Conservation (phyloP, 1,140 invertebrate species). For the Bombus waltoni region DNA sequence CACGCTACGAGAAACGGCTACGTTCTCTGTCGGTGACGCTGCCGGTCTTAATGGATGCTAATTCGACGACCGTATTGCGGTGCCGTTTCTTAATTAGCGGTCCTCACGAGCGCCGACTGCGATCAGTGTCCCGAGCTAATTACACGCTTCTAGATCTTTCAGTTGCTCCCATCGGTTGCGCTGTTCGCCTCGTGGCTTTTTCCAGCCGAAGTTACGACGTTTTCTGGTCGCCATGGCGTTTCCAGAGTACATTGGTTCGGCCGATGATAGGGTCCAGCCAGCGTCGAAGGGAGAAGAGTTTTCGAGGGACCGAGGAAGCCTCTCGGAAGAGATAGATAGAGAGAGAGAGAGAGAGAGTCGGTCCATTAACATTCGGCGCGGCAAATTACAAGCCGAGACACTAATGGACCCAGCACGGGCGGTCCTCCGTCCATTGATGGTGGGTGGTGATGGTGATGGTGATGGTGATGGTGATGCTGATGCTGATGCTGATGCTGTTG, state of each 20-base stretch:
- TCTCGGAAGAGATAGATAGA: not conserved
- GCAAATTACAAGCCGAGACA: slow-evolving; percentile 82
- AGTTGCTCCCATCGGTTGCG: not conserved
- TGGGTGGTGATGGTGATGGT: slow-evolving; percentile 64
- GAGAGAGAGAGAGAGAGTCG: slow-evolving; percentile 45
- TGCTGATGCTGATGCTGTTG: slow-evolving; percentile 57
- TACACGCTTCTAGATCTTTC: slow-evolving; percentile 58
- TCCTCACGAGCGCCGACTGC: slow-evolving; percentile 53
- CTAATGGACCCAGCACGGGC: slow-evolving; percentile 77
- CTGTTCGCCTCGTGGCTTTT: not conserved
- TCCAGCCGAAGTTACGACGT: not conserved
- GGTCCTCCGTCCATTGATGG: slow-evolving; percentile 66
- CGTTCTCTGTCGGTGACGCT: slow-evolving; percentile 62
- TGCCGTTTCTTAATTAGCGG: slow-evolving; percentile 72
- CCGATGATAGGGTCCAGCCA: not conserved
- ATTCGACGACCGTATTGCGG: slow-evolving; percentile 69
- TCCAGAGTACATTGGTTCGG: not conserved
- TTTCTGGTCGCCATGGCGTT: not conserved
- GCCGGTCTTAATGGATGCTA: slow-evolving; percentile 67
- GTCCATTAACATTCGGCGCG: slow-evolving; percentile 82
- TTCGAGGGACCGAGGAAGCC: slow-evolving; percentile 23
- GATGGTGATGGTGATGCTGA: slow-evolving; percentile 32
- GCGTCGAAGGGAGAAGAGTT: not conserved
- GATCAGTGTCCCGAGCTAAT: slow-evolving; percentile 65
- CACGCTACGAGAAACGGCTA: slow-evolving; percentile 40